Conservation (phyloP, 2,888 invertebrate species). For the Hypolimnas misippus region DNA sequence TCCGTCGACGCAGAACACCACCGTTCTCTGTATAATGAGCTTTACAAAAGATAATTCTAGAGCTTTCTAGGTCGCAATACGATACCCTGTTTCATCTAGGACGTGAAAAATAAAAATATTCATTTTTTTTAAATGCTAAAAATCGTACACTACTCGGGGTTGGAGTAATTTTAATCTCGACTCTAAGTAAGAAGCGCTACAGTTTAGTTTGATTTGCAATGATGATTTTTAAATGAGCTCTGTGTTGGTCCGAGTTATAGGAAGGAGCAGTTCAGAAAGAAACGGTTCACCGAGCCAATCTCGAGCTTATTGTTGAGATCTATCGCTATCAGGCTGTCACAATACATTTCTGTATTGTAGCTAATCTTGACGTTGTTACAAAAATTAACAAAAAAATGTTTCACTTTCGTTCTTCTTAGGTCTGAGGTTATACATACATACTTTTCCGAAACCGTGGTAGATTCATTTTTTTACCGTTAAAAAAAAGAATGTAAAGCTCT, state of each 20-base stretch:
- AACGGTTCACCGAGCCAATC: no score
- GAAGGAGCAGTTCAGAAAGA: conserved; percentile 33
- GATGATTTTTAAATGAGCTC: conserved; percentile 55
- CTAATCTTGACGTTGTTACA: no score
- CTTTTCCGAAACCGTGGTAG: no score
- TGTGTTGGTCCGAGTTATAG: conserved; percentile 50
- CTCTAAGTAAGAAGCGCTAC: conserved; percentile 48
- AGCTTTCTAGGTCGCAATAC: conserved; percentile 36
- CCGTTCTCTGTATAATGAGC: background rate
- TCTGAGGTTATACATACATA: no score
- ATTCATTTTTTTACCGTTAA: no score
- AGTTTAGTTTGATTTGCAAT: conserved; percentile 55
- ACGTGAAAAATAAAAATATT: conserved; percentile 46
- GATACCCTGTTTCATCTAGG: conserved; percentile 41
- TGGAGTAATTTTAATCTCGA: conserved; percentile 47
- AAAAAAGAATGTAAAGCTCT: no score
- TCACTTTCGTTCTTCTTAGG: no score
- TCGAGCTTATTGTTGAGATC: no score
- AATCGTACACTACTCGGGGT: conserved; percentile 9
- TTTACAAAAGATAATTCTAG: conserved; percentile 11
- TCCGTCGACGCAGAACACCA: background rate
- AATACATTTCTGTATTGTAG: no score
- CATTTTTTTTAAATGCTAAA: conserved; percentile 42
- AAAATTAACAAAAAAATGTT: no score
- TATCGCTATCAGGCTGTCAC: no score